Evolutionary conservation across 2,113 vertebrate genomes (phyloP).

Genomic region (Nycticebus coucang): DNA sequence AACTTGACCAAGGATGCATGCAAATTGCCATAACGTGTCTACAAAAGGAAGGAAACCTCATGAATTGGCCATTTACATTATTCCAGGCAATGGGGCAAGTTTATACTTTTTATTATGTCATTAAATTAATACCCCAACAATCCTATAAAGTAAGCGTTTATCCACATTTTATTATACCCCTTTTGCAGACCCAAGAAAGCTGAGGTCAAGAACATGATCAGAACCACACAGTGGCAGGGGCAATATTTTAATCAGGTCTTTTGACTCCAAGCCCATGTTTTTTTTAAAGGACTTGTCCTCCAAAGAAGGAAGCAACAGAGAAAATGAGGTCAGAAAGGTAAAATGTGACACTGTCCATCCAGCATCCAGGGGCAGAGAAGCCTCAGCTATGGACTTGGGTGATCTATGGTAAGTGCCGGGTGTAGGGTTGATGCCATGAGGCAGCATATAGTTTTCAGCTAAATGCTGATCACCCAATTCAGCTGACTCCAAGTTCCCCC

Average conservation of each 20-base stretch:
- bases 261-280: not conserved
- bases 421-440: no score
- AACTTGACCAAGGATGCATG: not conserved
- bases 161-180: not conserved
- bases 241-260: not conserved
- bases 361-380: no score
- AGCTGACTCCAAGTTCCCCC: not conserved
- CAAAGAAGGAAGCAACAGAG: not conserved
- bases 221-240: not conserved
- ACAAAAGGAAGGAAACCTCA: not conserved
- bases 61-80: rapidly evolving
- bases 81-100: not conserved
- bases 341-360: not conserved
- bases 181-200: not conserved
- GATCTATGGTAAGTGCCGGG: not conserved
- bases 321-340: not conserved
- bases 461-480: not conserved
- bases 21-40: not conserved
- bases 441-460: not conserved
- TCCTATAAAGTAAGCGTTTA: not conserved
- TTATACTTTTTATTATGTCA: not conserved
- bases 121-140: not conserved
- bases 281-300: not conserved
- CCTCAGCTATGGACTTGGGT: not conserved
- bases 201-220: not conserved